Evolutionary conservation across 2,113 vertebrate species (phyloP).

Genomic region (Emydocephalus ijimae): DNA sequence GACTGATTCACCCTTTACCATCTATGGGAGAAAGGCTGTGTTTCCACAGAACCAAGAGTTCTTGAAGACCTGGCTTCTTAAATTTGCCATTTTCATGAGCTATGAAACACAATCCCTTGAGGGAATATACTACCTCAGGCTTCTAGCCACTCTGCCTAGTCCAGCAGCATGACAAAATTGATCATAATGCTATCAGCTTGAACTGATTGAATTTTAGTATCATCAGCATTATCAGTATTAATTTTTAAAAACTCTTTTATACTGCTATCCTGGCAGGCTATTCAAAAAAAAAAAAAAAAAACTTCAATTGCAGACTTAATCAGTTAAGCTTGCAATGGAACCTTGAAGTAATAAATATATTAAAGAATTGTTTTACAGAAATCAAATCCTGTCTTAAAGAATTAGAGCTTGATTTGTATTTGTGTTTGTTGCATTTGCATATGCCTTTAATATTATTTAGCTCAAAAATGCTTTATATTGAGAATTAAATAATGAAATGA

Average conservation of each 20-base stretch:
- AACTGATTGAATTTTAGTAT: not conserved
- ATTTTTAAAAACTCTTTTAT: not conserved
- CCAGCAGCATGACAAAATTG: not conserved
- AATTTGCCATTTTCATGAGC: not conserved
- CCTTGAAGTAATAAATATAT: not conserved
- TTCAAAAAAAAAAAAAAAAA: not conserved
- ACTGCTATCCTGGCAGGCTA: not conserved
- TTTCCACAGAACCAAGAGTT: not conserved
- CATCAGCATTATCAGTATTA: not conserved
- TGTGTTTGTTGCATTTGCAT: not conserved
- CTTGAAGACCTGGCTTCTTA: not conserved
- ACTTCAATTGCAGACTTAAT: not conserved
- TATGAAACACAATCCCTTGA: not conserved
- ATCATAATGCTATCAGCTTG: not conserved
- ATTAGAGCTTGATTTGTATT: not conserved
- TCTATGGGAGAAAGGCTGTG: not conserved
- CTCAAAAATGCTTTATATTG: not conserved
- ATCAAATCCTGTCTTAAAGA: not conserved
- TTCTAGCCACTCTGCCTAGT: not conserved
- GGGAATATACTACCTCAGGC: not conserved
- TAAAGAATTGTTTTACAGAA: not conserved
- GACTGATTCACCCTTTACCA: slow-evolving; percentile 8
- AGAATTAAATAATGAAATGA: not conserved
- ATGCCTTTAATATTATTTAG: not conserved
- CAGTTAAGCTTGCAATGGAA: not conserved